phyloP scores from a whole-genome alignment of 2,113 vertebrate species.

The Carassius auratus region DNA sequence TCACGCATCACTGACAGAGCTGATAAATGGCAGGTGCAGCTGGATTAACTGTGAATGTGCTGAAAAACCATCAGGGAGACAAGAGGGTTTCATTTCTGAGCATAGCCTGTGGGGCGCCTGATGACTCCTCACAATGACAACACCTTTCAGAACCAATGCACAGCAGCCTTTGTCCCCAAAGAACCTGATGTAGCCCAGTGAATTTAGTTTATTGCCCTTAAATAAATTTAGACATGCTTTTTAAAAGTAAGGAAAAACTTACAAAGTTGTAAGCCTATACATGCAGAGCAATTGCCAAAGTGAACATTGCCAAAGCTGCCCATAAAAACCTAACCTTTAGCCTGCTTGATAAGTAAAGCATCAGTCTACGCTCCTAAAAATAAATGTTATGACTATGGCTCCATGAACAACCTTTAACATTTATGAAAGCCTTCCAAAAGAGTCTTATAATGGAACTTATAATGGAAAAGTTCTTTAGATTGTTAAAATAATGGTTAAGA shows the following conservation, averaged over 20 bases:
- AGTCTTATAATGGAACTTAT: too few relatives aligned
- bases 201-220: neutral
- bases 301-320: neutral
- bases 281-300: neutral
- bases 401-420: too few relatives aligned
- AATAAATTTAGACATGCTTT: neutral
- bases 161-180: neutral
- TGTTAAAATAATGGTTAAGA: too few relatives aligned
- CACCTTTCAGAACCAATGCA: slow-evolving; percentile 10
- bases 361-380: neutral
- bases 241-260: neutral
- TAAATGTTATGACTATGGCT: too few relatives aligned
- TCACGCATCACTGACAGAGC: slow-evolving; percentile 32
- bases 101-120: slow-evolving; percentile 3
- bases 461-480: too few relatives aligned
- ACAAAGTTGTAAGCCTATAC: neutral
- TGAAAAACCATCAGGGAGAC: slow-evolving; percentile 32
- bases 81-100: slow-evolving; percentile 24
- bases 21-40: slow-evolving; percentile 54
- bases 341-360: neutral
- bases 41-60: slow-evolving; percentile 44
- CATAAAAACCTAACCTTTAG: neutral
- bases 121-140: slow-evolving; percentile 14
- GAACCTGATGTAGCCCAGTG: neutral
- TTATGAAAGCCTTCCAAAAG: too few relatives aligned